phyloP scores from a whole-genome alignment of 2,113 vertebrate genomes.

The Platichthys stellatus region DNA sequence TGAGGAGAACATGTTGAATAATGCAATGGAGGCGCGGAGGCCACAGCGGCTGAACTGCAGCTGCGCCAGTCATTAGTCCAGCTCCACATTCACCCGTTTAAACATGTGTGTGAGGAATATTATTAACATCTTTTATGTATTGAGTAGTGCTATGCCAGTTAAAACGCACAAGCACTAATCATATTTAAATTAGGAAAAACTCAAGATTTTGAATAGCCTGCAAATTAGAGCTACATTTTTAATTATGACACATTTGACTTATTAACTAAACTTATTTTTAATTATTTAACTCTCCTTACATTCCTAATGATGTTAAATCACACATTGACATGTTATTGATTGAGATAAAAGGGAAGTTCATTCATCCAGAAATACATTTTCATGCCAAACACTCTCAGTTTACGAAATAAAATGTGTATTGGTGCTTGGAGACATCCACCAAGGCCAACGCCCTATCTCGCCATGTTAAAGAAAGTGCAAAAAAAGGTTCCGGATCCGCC shows the following conservation, averaged over 20 bases:
- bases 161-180: not conserved
- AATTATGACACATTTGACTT: not conserved
- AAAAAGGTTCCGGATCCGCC: no score
- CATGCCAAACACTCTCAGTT: no score
- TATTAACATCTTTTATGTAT: not conserved
- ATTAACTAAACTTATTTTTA: not conserved
- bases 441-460: no score
- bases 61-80: conserved; percentile 30
- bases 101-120: not conserved
- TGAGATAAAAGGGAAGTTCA: not conserved
- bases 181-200: not conserved
- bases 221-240: not conserved
- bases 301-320: not conserved
- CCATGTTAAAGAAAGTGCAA: no score
- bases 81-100: conserved; percentile 17
- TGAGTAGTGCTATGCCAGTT: no score
- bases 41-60: conserved; percentile 62
- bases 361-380: no score
- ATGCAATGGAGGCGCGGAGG: conserved; percentile 63
- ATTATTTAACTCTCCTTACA: not conserved
- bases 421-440: no score
- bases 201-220: not conserved
- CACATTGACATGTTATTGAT: not conserved
- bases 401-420: no score
- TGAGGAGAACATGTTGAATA: conserved; percentile 74